A percentile compares a stretch with the other conserved stretches of the same genome.
Evolutionary conservation across 2,888 invertebrate genomes (phyloP).

Genomic region (Phortica okadai): DNA sequence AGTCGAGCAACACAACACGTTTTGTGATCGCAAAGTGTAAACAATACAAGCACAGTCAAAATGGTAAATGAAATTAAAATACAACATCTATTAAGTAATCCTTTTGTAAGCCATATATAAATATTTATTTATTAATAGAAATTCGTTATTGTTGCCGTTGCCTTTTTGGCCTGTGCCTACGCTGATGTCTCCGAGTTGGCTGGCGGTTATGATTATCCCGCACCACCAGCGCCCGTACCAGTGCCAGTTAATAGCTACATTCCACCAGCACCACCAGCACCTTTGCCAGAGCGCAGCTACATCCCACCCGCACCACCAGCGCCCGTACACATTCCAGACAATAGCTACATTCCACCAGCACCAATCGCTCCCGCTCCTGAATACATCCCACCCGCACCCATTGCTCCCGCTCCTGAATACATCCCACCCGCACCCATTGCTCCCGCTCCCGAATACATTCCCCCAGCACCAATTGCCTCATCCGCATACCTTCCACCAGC

Average conservation of each 20-base stretch:
- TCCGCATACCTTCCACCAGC: constrained; percentile 54
- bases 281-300: constrained; percentile 55
- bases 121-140: constrained; percentile 46
- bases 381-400: constrained; percentile 54
- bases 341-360: constrained; percentile 57
- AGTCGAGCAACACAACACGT: constrained; percentile 3
- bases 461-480: constrained; percentile 43
- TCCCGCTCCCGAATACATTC: constrained; percentile 51
- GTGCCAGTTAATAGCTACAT: constrained; percentile 10
- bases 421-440: constrained; percentile 49
- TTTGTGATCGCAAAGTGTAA: not conserved
- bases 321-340: constrained; percentile 28
- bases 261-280: constrained; percentile 41
- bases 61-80: constrained; percentile 19
- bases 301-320: constrained; percentile 55
- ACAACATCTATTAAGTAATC: not conserved
- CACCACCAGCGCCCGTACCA: constrained; percentile 38
- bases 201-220: constrained; percentile 58
- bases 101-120: not conserved
- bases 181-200: constrained; percentile 62
- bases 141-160: constrained; percentile 65
- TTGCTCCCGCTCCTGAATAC: constrained; percentile 46
- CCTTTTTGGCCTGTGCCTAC: constrained; percentile 63
- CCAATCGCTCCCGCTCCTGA: constrained; percentile 34
- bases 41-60: not conserved